Percentiles rank a stretch among this genome's conserved stretches.
phyloP scores from a whole-genome alignment of 2,113 vertebrate species.

The Petroica traversi region DNA sequence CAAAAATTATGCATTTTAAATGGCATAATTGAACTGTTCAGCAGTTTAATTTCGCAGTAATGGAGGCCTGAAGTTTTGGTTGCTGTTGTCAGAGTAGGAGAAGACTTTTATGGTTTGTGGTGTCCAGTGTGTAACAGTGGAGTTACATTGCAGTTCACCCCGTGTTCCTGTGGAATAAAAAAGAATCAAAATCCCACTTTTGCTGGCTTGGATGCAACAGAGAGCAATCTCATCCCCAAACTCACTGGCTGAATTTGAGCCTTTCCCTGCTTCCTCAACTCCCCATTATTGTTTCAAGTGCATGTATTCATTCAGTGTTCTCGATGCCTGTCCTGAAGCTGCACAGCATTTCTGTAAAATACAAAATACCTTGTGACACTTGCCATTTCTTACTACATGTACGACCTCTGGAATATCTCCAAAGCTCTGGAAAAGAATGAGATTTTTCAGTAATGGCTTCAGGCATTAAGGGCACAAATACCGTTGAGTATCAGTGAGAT shows the following conservation, averaged over 20 bases:
- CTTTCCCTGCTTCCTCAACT: background rate
- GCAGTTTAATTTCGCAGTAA: background rate
- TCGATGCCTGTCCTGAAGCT: slow-evolving; percentile 38
- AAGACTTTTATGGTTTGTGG: background rate
- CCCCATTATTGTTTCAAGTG: background rate
- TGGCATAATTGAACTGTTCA: background rate
- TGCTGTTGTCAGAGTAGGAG: background rate
- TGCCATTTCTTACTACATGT: slow-evolving; percentile 38
- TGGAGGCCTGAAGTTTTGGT: background rate
- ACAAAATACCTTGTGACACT: slow-evolving; percentile 41
- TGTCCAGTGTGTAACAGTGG: background rate
- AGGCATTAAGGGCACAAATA: slow-evolving; percentile 38
- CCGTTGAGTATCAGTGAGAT: slow-evolving; percentile 5
- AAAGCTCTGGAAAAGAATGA: slow-evolving; percentile 38
- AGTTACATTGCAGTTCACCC: background rate
- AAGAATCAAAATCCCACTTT: background rate
- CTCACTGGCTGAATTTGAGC: background rate
- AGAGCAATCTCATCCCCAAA: background rate
- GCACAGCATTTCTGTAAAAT: background rate
- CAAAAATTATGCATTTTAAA: background rate
- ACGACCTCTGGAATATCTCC: slow-evolving; percentile 43
- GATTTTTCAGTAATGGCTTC: slow-evolving; percentile 43
- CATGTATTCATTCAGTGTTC: background rate
- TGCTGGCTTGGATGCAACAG: background rate
- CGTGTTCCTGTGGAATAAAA: background rate